Base-by-base conservation (phyloP, 2,797 vertebrate species). In the Enteromius mattozi region DNA sequence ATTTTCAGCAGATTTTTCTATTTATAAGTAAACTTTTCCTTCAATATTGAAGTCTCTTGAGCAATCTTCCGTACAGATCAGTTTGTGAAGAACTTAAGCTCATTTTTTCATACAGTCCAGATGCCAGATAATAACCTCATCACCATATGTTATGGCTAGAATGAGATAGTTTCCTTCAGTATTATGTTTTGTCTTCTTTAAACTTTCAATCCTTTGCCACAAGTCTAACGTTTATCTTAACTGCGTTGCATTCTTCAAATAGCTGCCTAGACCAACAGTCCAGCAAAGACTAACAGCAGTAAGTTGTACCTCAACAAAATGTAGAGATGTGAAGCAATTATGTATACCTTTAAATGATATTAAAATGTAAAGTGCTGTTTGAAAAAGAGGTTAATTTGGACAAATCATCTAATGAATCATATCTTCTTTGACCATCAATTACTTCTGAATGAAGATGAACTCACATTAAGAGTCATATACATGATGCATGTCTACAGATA, bases 161-260 rank as follows among this genome's bases (percentile, higher is more conserved):
- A 56, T 81, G 49, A 70, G 35, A 68, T 51, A 13, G 10, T 65
- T 77, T 79, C 19, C 61, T 35, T 30, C 35, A 61, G 75, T 9
- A 12, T 9, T n/a, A 13, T 49, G 30, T 17, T 78, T 80, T 51
- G 19, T 24, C 30, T 80, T 80, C 27, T 51, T 51, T 17, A 30
- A 81, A 70, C 24, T n/a, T 61, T 81, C 37, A n/a, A 27, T 80
- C 66, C 9, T 71, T 42, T 61, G 10, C 37, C n/a, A 3, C 27
- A 30, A 56, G 1, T 59, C 4, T 10, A 56, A 42, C 9, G 45
- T 42, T 81, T 6, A 56, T 71, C 12, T 72, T 30, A 24, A 56
- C 2, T 56, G 47, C 17, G 4, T 51, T 30, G 49, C 68, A 59
- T 81, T 59, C 51, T 63, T 61, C 12, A 61, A n/a, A 81, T 72